Evolutionary conservation across 1,140 invertebrate species (phyloP).

Genomic region (Heterodera carotae): DNA sequence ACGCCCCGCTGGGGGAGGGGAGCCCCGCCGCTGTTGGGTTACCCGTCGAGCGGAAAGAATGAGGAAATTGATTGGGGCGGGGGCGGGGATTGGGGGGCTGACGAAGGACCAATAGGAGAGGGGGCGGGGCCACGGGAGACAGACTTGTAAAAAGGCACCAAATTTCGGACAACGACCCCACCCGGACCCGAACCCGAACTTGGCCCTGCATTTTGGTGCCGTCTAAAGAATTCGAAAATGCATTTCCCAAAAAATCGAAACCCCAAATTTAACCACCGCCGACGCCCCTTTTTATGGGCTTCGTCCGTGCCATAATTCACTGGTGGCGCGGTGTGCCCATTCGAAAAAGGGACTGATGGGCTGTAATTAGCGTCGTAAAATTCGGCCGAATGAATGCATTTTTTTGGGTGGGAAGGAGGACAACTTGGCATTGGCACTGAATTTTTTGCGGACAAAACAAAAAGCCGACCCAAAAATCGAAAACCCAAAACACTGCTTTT

Average conservation of each 20-base stretch:
- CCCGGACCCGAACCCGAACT: not conserved
- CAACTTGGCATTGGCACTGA: not conserved
- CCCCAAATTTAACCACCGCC: not conserved
- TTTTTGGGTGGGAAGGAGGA: not conserved
- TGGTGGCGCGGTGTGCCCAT: slow-evolving; percentile 6
- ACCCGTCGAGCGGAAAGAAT: not conserved
- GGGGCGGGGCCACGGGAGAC: not conserved
- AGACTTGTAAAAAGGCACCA: not conserved
- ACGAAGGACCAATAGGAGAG: not conserved
- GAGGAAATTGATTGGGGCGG: slow-evolving; percentile 9
- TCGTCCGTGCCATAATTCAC: slow-evolving; percentile 3
- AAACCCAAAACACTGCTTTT: no score
- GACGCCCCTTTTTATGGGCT: not conserved
- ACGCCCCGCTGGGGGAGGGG: not conserved
- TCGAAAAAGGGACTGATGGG: not conserved
- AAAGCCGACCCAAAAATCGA: no score
- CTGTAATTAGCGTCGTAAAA: slow-evolving; percentile 19
- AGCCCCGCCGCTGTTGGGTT: slow-evolving; percentile 1
- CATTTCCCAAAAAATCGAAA: not conserved
- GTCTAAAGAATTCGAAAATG: not conserved
- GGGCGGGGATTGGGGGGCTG: not conserved
- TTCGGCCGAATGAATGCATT: not conserved
- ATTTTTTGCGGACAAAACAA: not conserved
- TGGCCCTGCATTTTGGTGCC: not conserved
- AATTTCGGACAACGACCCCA: no score